phyloP scores from a whole-genome alignment of 2,113 vertebrate genomes.

The Nerophis lumbriciformis region DNA sequence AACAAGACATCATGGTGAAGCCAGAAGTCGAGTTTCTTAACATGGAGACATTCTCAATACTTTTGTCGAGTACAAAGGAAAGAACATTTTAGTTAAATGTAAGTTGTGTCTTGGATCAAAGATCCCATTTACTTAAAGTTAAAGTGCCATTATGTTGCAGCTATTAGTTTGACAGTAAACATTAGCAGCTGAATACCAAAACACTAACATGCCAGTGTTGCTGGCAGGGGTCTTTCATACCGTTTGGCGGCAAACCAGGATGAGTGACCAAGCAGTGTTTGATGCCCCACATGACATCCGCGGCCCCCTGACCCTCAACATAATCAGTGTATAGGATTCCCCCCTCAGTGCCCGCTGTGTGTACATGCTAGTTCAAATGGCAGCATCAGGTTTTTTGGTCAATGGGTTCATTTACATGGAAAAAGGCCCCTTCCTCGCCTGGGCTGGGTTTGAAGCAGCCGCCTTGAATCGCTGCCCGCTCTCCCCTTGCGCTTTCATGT shows the following conservation, averaged over 20 bases:
- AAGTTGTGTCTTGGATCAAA: too few relatives aligned
- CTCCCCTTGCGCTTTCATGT: slow-evolving; percentile 67
- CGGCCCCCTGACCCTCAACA: slow-evolving; percentile 49
- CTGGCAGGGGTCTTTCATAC: slow-evolving; percentile 4
- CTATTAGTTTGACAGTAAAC: slow-evolving; percentile 32
- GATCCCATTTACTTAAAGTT: too few relatives aligned
- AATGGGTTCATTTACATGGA: slow-evolving; percentile 69
- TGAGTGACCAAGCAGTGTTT: slow-evolving; percentile 33
- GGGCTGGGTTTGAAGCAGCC: slow-evolving; percentile 57
- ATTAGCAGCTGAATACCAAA: slow-evolving; percentile 28
- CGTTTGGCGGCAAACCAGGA: slow-evolving; percentile 24
- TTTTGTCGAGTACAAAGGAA: too few relatives aligned
- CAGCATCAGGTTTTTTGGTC: slow-evolving; percentile 55
- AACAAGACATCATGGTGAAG: too few relatives aligned
- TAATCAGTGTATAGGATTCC: slow-evolving; percentile 55
- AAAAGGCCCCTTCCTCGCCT: slow-evolving; percentile 59
- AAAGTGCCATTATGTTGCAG: too few relatives aligned
- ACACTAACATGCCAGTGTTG: slow-evolving; percentile 17
- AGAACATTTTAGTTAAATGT: too few relatives aligned
- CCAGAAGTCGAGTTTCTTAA: too few relatives aligned
- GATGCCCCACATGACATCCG: slow-evolving; percentile 51
- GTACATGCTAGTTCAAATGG: slow-evolving; percentile 61
- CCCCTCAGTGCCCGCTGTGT: slow-evolving; percentile 57
- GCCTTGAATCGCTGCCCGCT: slow-evolving; percentile 60
- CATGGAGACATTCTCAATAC: too few relatives aligned